phyloP scores from a whole-genome alignment of 2,113 vertebrate species.

The Gadus chalcogrammus region DNA sequence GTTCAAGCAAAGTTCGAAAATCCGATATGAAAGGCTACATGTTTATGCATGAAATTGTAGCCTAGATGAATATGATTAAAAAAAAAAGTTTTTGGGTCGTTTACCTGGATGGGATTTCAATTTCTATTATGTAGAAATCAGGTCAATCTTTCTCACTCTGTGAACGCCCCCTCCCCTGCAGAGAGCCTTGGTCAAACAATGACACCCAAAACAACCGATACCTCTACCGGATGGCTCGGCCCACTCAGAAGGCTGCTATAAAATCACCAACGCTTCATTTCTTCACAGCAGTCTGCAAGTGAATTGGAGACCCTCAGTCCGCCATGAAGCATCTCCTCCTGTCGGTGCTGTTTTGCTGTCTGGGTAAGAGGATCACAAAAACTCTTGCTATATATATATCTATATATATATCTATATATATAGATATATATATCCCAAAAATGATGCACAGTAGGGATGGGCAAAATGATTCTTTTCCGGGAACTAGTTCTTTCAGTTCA shows the following conservation, averaged over 20 bases:
- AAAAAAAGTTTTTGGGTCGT: no score
- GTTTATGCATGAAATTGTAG: no score
- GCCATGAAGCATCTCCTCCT: slow-evolving; percentile 63
- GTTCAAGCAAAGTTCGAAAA: no score
- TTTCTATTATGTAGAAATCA: slow-evolving; percentile 47
- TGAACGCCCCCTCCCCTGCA: slow-evolving; percentile 2
- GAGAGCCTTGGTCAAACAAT: slow-evolving; percentile 27
- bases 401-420: no score
- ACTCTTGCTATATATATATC: not conserved
- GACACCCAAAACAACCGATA: slow-evolving; percentile 57
- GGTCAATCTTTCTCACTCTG: not conserved
- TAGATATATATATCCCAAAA: not conserved
- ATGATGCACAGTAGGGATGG: no score
- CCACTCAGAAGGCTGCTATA: slow-evolving; percentile 51
- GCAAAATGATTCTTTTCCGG: no score
- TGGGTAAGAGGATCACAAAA: slow-evolving; percentile 58
- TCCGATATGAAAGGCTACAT: no score
- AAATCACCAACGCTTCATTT: slow-evolving; percentile 28
- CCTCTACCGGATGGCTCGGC: slow-evolving; percentile 2
- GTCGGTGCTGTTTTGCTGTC: slow-evolving; percentile 52
- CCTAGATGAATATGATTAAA: no score
- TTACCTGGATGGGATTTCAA: no score
- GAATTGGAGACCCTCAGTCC: not conserved
- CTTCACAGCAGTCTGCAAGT: not conserved
- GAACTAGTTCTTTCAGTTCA: no score